phyloP scores from a whole-genome alignment of 2,113 vertebrate genomes.

The Laticauda colubrina region DNA sequence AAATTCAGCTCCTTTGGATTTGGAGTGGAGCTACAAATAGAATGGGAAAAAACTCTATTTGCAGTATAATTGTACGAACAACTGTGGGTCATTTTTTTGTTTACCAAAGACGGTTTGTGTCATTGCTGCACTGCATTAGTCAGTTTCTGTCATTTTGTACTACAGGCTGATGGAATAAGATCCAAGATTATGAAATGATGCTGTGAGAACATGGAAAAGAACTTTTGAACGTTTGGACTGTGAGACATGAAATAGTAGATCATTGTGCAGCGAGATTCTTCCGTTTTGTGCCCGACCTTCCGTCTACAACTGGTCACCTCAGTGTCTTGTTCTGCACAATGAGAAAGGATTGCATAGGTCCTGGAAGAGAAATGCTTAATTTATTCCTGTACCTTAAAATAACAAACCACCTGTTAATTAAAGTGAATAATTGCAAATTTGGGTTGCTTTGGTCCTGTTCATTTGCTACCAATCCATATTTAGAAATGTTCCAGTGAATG shows the following conservation, averaged over 20 bases:
- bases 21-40: neutral
- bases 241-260: neutral
- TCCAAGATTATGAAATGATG: neutral
- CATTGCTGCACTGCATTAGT: neutral
- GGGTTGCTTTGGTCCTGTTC: neutral
- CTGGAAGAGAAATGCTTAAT: neutral
- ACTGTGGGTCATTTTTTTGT: neutral
- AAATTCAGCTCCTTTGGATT: neutral
- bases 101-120: neutral
- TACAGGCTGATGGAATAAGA: neutral
- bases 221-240: neutral
- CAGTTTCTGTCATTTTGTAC: neutral
- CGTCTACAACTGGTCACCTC: conserved; percentile 9
- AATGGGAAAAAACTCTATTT: neutral
- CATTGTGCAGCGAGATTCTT: neutral
- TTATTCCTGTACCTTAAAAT: neutral
- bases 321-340: conserved; percentile 31
- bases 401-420: neutral
- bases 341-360: conserved; percentile 28
- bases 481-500: neutral
- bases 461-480: neutral
- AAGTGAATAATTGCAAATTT: neutral
- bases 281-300: neutral
- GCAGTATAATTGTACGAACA: neutral
- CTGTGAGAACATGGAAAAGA: neutral